A percentile compares a stretch with the other conserved stretches of the same genome.
Evolutionary conservation across 2,113 vertebrate species (phyloP).

Genomic region (Gambusia holbrooki): DNA sequence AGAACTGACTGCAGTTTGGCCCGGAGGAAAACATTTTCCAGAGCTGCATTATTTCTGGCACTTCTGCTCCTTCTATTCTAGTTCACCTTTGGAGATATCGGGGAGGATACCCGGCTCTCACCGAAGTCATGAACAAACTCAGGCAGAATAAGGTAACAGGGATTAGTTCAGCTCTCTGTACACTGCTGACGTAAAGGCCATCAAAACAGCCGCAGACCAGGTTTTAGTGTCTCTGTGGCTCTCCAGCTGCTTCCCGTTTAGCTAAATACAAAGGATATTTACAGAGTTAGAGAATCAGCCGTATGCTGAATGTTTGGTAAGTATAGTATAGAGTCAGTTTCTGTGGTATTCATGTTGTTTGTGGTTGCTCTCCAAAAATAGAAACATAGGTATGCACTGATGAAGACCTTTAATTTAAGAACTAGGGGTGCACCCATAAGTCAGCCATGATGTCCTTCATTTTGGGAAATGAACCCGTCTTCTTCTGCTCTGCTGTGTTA

Average conservation of each 20-base stretch:
- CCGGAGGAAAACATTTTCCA: conserved; percentile 13
- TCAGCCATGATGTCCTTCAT: too few species aligned
- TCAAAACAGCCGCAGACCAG: neutral
- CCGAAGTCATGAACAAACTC: conserved; percentile 97
- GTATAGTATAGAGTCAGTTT: neutral
- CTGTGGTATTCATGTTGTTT: neutral
- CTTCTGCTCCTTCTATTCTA: conserved; percentile 80
- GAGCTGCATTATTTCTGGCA: conserved; percentile 52
- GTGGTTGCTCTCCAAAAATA: neutral
- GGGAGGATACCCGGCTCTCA: conserved; percentile 98
- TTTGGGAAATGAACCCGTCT: too few species aligned
- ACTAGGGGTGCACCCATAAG: too few species aligned
- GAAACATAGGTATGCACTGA: neutral
- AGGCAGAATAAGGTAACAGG: conserved; percentile 89
- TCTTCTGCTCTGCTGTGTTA: too few species aligned
- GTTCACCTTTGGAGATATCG: conserved; percentile 98
- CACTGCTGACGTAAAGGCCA: conserved; percentile 1
- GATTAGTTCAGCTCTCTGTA: conserved; percentile 22
- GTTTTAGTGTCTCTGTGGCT: conserved; percentile 15
- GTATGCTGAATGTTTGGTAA: conserved; percentile 5
- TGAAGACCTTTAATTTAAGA: neutral
- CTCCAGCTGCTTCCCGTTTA: conserved; percentile 2
- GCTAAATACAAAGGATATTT: conserved; percentile 4
- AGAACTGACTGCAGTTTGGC: neutral
- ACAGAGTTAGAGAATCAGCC: neutral